Percentiles rank a stretch among this genome's conserved stretches.
These are phyloP conservation scores for Listronotus bonariensis DNA, from an alignment of 1,140 invertebrate species.

Conservation along the genomic window DNA sequence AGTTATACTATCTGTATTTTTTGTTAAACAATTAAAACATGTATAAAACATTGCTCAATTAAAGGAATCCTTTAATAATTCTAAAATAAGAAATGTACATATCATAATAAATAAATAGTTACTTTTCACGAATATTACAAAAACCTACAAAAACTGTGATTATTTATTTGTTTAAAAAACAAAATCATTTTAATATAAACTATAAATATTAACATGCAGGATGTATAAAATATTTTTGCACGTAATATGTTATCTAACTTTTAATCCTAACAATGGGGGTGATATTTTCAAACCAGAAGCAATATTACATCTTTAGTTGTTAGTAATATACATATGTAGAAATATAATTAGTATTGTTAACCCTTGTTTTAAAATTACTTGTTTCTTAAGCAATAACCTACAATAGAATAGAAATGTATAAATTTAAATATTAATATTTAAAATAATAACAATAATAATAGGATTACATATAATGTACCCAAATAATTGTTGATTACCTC, in stretches of 20 bases:
- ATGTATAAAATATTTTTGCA: conserved; percentile 36
- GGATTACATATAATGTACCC: neutral
- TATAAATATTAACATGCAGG: conserved; percentile 23
- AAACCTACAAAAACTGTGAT: conserved; percentile 28
- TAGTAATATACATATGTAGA: conserved; percentile 13
- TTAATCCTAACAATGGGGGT: conserved; percentile 48
- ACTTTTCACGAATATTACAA: conserved; percentile 3
- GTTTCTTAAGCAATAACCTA: conserved; percentile 48
- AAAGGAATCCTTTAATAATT: no score
- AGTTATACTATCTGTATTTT: no score
- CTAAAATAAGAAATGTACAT: conserved; percentile 18
- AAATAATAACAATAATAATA: conserved; percentile 20
- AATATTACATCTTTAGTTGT: conserved; percentile 46
- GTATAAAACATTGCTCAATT: no score
- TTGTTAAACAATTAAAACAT: no score
- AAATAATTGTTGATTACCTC: conserved; percentile 8
- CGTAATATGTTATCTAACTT: conserved; percentile 17
- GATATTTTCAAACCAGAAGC: conserved; percentile 53
- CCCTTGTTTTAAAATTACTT: no score
- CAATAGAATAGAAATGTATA: conserved; percentile 34
- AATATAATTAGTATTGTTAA: conserved; percentile 15
- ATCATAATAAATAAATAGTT: conserved; percentile 5
- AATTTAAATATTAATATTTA: no score
- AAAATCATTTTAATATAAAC: conserved; percentile 17
- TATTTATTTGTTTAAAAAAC: conserved; percentile 29